These are phyloP conservation scores for Malthinus seriepunctatus DNA, from an alignment of 2,888 invertebrate genomes.

Conservation along the genomic window DNA sequence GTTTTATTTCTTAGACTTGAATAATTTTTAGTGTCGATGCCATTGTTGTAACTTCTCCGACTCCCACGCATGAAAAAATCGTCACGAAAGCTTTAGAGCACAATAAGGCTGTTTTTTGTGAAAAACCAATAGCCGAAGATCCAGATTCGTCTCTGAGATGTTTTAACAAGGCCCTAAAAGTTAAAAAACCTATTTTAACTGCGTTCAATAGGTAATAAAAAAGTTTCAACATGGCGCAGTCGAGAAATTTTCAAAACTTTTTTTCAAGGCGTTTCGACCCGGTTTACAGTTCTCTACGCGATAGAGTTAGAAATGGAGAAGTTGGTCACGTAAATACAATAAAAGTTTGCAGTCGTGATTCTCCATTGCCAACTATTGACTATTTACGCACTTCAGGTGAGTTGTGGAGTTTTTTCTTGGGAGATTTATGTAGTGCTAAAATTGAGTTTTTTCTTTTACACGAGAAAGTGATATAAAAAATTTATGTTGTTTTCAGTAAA, in stretches of 20 bases:
- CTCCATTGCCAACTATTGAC: constrained; percentile 64
- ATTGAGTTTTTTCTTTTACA: too few species aligned
- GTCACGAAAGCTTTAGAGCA: constrained; percentile 58
- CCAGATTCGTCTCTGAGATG: constrained; percentile 59
- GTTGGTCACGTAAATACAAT: constrained; percentile 67
- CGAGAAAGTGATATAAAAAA: constrained; percentile 1
- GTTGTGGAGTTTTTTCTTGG: background rate
- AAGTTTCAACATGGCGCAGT: background rate
- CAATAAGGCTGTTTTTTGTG: constrained; percentile 69
- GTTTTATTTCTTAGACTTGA: background rate
- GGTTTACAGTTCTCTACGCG: constrained; percentile 57
- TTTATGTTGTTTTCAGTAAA: background rate
- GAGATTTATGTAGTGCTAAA: too few species aligned
- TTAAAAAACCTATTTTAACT: constrained; percentile 61
- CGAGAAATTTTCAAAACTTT: background rate
- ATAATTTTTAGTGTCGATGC: constrained; percentile 54
- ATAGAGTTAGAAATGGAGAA: constrained; percentile 60
- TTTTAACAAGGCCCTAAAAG: constrained; percentile 61
- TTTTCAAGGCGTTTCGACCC: constrained; percentile 67
- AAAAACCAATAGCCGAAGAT: constrained; percentile 68
- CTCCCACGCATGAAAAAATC: constrained; percentile 62
- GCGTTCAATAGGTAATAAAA: constrained; percentile 61
- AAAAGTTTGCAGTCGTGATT: constrained; percentile 66
- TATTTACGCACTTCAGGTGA: constrained; percentile 64
- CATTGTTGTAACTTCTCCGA: constrained; percentile 63